These are phyloP conservation scores for Panopea generosa DNA, from an alignment of 2,888 invertebrate species.

Conservation along the genomic window DNA sequence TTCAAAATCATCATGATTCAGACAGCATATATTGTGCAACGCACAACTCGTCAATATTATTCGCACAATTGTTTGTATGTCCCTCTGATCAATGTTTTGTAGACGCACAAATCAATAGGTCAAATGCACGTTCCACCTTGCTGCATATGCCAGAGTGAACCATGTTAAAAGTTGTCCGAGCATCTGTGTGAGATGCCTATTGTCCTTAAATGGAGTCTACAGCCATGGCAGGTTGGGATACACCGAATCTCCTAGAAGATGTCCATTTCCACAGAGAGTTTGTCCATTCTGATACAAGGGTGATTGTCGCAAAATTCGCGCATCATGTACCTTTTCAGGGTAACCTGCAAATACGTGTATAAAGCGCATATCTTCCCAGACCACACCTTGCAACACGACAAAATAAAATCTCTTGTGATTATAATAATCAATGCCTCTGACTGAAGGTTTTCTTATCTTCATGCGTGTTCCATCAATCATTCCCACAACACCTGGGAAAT, in stretches of 20 bases:
- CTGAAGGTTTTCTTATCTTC: no score
- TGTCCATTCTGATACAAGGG: constrained; percentile 14
- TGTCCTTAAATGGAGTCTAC: constrained; percentile 36
- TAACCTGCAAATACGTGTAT: constrained; percentile 10
- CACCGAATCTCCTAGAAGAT: constrained; percentile 38
- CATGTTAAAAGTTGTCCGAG: constrained; percentile 12
- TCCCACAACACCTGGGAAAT: no score
- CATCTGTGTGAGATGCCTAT: constrained; percentile 27
- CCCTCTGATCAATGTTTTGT: constrained; percentile 26
- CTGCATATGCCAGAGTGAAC: constrained; percentile 13
- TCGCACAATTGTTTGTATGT: no score
- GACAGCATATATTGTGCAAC: no score
- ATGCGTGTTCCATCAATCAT: no score
- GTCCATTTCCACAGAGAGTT: constrained; percentile 19
- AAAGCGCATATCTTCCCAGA: no score
- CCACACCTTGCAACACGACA: no score
- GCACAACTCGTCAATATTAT: no score
- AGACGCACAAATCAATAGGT: constrained; percentile 23
- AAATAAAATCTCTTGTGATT: no score
- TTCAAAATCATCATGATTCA: no score
- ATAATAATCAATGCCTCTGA: no score
- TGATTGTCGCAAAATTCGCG: constrained; percentile 25
- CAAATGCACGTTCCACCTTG: constrained; percentile 26
- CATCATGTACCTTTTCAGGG: constrained; percentile 37
- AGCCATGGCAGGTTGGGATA: constrained; percentile 24